These are phyloP conservation scores for Apostichopus leukothele DNA, from an alignment of 53 echinoderm and acorn worm species.

Conservation along the genomic window DNA sequence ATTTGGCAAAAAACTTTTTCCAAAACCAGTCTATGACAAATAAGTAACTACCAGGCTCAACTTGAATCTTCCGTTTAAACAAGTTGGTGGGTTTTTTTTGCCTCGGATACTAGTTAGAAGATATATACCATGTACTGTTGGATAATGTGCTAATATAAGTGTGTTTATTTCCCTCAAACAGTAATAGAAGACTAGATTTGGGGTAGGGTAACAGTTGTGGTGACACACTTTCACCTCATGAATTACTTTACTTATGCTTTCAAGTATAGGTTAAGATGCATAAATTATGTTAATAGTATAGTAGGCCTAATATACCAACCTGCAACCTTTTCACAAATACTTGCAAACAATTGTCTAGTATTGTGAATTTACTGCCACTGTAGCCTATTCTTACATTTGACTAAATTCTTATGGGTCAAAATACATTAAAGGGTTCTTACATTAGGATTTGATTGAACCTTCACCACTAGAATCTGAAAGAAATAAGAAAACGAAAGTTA, in stretches of 20 bases:
- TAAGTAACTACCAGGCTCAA: too few relatives aligned
- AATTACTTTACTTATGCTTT: background rate
- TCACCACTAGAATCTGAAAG: constrained; percentile 87
- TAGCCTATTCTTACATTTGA: background rate
- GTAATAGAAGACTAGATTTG: too few relatives aligned
- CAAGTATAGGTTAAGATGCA: background rate
- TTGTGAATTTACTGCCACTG: background rate
- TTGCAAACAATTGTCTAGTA: background rate
- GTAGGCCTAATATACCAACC: background rate
- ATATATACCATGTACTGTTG: too few relatives aligned
- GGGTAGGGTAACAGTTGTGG: too few relatives aligned
- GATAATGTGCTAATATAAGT: too few relatives aligned
- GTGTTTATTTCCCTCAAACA: too few relatives aligned
- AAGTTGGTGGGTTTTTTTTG: too few relatives aligned
- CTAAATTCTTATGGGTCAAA: background rate
- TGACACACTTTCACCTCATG: too few relatives aligned
- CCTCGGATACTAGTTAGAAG: too few relatives aligned
- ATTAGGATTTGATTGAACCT: constrained; percentile 88
- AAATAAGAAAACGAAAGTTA: constrained; percentile 30
- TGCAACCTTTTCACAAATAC: background rate
- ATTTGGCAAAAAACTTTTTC: too few relatives aligned
- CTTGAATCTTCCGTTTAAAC: too few relatives aligned
- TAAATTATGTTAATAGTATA: constrained; percentile 26
- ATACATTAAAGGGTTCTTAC: constrained; percentile 51
- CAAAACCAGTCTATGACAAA: too few relatives aligned